Conservation (phyloP, 1,140 invertebrate genomes). For the Zaprionus camerounensis region DNA sequence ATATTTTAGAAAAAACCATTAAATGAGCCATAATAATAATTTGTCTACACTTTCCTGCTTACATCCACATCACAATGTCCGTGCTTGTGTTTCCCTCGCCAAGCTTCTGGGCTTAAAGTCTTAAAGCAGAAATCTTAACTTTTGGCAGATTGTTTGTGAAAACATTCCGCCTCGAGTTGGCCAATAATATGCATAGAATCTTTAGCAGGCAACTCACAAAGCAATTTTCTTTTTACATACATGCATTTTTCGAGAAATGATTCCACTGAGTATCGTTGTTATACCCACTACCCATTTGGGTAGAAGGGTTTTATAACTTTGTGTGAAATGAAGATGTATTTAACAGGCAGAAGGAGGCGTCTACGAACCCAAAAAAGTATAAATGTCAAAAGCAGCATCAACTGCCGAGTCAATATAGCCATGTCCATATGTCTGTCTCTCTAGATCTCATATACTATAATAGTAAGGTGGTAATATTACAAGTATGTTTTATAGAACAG, state of each 20-base stretch:
- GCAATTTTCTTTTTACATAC: constrained; percentile 72
- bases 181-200: constrained; percentile 44
- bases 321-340: too few species aligned
- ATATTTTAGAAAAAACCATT: constrained; percentile 48
- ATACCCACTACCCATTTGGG: background rate
- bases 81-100: background rate
- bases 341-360: too few species aligned
- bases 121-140: constrained; percentile 1
- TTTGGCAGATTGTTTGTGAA: background rate
- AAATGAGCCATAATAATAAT: constrained; percentile 39
- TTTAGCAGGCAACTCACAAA: constrained; percentile 30
- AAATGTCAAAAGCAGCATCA: too few species aligned
- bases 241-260: constrained; percentile 73
- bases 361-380: too few species aligned
- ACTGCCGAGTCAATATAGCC: too few species aligned
- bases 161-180: constrained; percentile 4
- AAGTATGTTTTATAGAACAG: too few species aligned
- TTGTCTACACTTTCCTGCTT: constrained; percentile 31
- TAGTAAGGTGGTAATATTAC: too few species aligned
- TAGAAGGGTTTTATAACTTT: too few species aligned
- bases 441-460: too few species aligned
- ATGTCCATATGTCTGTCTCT: too few species aligned
- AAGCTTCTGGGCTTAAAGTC: constrained; percentile 2
- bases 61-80: background rate
- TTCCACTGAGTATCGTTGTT: constrained; percentile 66